Conservation (phyloP, 2,113 vertebrate genomes). For the Cacatua alba region DNA sequence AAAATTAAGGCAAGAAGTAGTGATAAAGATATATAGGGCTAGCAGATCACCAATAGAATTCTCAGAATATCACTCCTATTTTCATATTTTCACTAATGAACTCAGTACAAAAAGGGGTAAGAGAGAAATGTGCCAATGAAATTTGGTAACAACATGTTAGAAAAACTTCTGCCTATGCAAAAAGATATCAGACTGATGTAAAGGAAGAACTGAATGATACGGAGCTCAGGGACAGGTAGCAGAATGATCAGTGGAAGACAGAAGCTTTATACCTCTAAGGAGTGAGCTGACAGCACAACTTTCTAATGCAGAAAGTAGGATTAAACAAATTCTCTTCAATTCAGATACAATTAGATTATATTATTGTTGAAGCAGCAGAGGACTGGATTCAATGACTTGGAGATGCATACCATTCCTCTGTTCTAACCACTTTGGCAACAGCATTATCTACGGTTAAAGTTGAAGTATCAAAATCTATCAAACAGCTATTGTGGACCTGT, state of each 20-base stretch:
- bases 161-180: neutral
- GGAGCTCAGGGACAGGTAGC: neutral
- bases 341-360: neutral
- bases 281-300: neutral
- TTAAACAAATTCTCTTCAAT: neutral
- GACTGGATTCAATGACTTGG: neutral
- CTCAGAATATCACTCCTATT: neutral
- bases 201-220: neutral
- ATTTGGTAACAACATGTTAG: neutral
- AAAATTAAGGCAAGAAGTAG: neutral
- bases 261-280: neutral
- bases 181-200: neutral
- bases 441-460: neutral
- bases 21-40: neutral
- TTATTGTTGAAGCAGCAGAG: neutral
- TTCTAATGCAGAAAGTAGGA: neutral
- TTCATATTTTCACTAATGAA: neutral
- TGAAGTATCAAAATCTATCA: neutral
- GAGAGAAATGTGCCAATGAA: neutral
- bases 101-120: neutral
- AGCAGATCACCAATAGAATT: neutral
- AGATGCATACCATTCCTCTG: neutral
- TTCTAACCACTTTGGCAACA: neutral
- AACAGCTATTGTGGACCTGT: neutral
- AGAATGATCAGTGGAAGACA: neutral